Base-by-base conservation (phyloP, 2,888 invertebrate genomes). In the Philaethria dido region DNA sequence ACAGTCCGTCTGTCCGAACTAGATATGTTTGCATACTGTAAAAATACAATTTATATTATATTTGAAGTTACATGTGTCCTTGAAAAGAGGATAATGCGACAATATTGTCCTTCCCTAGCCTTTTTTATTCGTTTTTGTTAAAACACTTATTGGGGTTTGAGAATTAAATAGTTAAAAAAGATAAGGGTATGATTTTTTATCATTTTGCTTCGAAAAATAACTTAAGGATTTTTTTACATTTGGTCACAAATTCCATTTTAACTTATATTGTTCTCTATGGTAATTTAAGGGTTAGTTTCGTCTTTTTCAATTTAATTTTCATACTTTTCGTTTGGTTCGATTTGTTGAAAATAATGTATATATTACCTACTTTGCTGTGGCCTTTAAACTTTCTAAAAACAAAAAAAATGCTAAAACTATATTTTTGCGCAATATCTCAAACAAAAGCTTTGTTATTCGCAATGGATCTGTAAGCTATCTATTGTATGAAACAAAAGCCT, bases 21-120 rank as follows among this genome's bases (percentile, higher is more conserved):
- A 69, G 64, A 71, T 62, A 70, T 82, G 82, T 87, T 85, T 86
- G 82, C 82, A 78, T 80, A 83, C 77, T 77, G 80, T 81, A 81
- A 80, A 77, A 77, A 70, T 73, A 74, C 73, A 74, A 71, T 69
- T 57, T 64, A 47, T 59, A 60, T 47, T 57, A 57, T 50, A 52
- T 61, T 61, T 57, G 29, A 50, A 44, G 59, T 59, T 39, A 48
- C 48, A 44, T 36, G 25, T 64, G 54, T 45, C 60, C 55, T 64
- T 66, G 39, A 54, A 65, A 44, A 45, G 45, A 39, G 22, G 52
- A 47, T 50, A 16, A 20, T 42, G 39, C 39, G 65, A 69, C 57
- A 69, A 39, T 59, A 33, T 50, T 25, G 52, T 52, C 16, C 39
- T 33, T 44, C 13, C 0, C 0, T 16, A 22, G 33, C 3, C 18